Evolutionary conservation across 1,140 invertebrate genomes (phyloP).

Genomic region (Geopemphigus sp.): DNA sequence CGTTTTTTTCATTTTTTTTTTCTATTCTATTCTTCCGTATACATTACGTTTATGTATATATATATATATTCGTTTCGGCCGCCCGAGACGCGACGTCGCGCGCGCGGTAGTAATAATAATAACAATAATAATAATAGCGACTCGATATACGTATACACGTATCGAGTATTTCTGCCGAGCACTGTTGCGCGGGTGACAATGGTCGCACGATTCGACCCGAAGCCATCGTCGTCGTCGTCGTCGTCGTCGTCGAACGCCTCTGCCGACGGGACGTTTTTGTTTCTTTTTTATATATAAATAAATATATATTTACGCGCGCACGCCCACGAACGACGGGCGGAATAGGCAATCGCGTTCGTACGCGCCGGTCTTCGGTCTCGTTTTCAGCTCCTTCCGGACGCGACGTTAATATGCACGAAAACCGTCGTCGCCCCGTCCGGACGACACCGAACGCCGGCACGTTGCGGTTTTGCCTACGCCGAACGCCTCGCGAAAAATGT

Average conservation of each 20-base stretch:
- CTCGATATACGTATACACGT: not conserved
- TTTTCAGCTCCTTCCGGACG: too few species aligned
- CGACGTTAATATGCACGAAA: too few species aligned
- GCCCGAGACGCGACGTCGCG: not conserved
- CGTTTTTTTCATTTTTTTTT: not conserved
- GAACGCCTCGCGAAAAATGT: slow-evolving; percentile 21
- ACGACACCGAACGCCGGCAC: slow-evolving; percentile 18
- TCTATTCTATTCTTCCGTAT: not conserved
- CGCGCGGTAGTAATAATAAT: not conserved
- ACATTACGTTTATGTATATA: not conserved
- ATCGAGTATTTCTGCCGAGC: too few species aligned
- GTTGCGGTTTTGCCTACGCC: slow-evolving; percentile 28
- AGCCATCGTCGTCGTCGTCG: slow-evolving; percentile 3
- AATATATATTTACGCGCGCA: too few species aligned
- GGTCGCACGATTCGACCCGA: slow-evolving; percentile 45
- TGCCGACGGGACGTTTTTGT: not conserved
- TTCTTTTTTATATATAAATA: too few species aligned
- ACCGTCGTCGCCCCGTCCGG: not conserved
- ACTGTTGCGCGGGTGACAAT: slow-evolving; percentile 35
- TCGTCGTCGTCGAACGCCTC: slow-evolving; percentile 3
- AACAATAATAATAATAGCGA: not conserved
- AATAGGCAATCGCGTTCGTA: too few species aligned
- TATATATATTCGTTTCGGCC: too few species aligned
- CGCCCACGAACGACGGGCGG: not conserved
- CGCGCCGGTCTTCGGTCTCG: too few species aligned